Evolutionary conservation across 2,113 vertebrate genomes (phyloP).

Genomic region (Microcebus ravelobensis): DNA sequence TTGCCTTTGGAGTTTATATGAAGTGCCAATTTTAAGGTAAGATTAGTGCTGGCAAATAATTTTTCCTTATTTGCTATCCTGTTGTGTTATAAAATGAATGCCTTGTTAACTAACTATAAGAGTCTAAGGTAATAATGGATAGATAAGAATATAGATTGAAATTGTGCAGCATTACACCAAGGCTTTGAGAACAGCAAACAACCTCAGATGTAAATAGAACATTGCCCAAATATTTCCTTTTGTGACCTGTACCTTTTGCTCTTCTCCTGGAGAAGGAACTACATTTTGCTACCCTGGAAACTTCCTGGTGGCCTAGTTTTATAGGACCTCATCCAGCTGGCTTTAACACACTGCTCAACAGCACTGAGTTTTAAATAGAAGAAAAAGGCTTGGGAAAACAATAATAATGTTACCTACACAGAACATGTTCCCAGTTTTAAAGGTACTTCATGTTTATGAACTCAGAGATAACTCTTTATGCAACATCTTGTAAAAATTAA

Average conservation of each 20-base stretch:
- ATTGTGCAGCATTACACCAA: not conserved
- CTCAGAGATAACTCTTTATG: not conserved
- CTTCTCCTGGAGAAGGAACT: not conserved
- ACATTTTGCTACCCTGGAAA: slow-evolving; percentile 31
- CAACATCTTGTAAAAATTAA: slow-evolving; percentile 1
- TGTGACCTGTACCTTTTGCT: not conserved
- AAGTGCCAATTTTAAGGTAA: not conserved
- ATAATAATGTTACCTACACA: slow-evolving; percentile 12
- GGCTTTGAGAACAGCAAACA: not conserved
- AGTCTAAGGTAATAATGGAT: not conserved
- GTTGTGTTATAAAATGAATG: not conserved
- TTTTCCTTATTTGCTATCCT: not conserved
- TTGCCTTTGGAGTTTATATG: not conserved
- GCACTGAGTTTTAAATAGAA: not conserved
- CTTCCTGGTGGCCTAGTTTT: slow-evolving; percentile 12
- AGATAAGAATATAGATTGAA: not conserved
- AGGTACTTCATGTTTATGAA: slow-evolving; percentile 5
- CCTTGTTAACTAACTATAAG: not conserved
- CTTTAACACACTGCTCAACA: not conserved
- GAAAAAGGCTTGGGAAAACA: not conserved
- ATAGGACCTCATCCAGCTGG: not conserved
- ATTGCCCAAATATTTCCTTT: not conserved
- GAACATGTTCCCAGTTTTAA: not conserved
- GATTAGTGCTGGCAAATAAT: not conserved
- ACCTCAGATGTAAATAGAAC: not conserved